phyloP scores from a whole-genome alignment of 2,113 vertebrate species.

The Melanerpes formicivorus region DNA sequence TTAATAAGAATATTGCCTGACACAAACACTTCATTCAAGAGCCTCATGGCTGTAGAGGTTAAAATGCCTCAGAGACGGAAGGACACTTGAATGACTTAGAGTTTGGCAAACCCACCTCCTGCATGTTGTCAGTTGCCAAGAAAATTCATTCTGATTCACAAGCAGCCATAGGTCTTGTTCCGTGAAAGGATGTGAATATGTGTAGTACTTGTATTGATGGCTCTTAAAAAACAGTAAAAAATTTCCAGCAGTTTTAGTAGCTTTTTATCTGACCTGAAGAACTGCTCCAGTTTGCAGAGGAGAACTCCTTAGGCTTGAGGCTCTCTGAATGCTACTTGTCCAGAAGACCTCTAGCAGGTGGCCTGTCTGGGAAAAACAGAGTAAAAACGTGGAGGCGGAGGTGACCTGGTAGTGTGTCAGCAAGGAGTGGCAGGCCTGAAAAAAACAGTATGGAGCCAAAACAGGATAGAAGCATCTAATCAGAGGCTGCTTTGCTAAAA shows the following conservation, averaged over 20 bases:
- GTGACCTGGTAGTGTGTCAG: constrained; percentile 65
- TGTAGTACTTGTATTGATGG: background rate
- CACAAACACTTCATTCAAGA: background rate
- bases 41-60: background rate
- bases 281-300: background rate
- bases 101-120: constrained; percentile 39
- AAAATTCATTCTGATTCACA: constrained; percentile 59
- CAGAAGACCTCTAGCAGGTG: background rate
- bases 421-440: constrained; percentile 59
- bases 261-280: background rate
- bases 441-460: background rate
- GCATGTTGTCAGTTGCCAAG: background rate
- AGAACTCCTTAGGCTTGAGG: background rate
- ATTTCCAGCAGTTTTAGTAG: background rate
- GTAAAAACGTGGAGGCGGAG: constrained; percentile 23
- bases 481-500: background rate
- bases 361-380: constrained; percentile 20
- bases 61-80: background rate
- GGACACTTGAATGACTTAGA: constrained; percentile 2
- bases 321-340: background rate
- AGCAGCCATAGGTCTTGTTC: background rate
- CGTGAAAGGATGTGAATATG: constrained; percentile 24
- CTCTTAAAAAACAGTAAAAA: background rate
- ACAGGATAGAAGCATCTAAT: background rate
- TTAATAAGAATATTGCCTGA: background rate